phyloP scores from a whole-genome alignment of 2,113 vertebrate genomes.

The Pachypanchax playfairii region DNA sequence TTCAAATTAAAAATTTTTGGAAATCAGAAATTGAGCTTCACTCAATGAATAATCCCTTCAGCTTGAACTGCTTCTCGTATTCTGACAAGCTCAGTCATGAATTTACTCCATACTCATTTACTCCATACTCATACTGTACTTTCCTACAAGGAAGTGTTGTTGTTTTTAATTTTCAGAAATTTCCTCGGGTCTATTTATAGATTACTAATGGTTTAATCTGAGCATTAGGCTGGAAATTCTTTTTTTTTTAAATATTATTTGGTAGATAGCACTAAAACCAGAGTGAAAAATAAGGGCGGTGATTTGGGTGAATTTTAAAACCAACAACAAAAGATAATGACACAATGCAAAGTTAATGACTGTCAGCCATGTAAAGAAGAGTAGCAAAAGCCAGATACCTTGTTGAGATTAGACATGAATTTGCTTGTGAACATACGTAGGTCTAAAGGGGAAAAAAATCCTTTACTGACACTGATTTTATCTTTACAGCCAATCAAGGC shows the following conservation, averaged over 20 bases:
- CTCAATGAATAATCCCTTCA: too few relatives aligned
- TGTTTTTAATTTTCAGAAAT: slow-evolving; percentile 13
- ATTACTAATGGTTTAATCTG: background rate
- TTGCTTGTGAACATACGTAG: slow-evolving; percentile 56
- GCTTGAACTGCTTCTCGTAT: slow-evolving; percentile 12
- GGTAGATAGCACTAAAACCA: background rate
- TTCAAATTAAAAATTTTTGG: slow-evolving; percentile 1
- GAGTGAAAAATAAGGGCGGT: background rate
- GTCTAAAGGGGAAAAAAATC: slow-evolving; percentile 18
- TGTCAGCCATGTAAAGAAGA: slow-evolving; percentile 52
- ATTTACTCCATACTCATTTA: too few relatives aligned
- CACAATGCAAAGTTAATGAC: slow-evolving; percentile 32
- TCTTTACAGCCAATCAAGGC: slow-evolving; percentile 51
- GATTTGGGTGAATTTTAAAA: slow-evolving; percentile 20
- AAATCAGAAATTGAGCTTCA: background rate
- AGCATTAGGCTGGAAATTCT: slow-evolving; percentile 12
- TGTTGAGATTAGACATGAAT: slow-evolving; percentile 51
- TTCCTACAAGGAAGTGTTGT: slow-evolving; percentile 4
- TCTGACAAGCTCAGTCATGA: slow-evolving; percentile 44
- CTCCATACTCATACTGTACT: too few relatives aligned
- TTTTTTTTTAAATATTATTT: background rate
- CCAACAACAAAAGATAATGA: slow-evolving; percentile 35
- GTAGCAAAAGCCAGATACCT: slow-evolving; percentile 32
- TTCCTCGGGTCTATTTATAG: slow-evolving; percentile 6
- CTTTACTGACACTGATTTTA: slow-evolving; percentile 49